Percentiles rank a stretch among this genome's conserved stretches.
These are phyloP conservation scores for Drosophila colorata DNA, from an alignment of 2,888 invertebrate species.

Conservation along the genomic window DNA sequence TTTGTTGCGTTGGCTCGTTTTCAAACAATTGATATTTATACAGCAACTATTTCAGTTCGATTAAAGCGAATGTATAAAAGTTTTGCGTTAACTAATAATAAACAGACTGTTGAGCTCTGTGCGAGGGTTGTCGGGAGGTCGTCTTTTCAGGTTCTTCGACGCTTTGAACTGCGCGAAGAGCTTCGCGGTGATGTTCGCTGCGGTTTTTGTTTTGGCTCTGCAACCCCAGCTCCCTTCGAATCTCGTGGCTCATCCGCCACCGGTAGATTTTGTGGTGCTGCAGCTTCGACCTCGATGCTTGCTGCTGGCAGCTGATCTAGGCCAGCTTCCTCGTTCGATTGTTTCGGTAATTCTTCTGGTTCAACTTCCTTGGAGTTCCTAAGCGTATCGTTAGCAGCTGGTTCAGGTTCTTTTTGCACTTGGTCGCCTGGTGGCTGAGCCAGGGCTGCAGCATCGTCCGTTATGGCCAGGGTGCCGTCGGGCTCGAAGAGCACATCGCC, in stretches of 20 bases:
- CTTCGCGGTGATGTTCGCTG: background rate
- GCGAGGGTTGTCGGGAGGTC: background rate
- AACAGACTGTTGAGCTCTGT: constrained; percentile 18
- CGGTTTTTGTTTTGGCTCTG: background rate
- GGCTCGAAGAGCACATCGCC: constrained; percentile 38
- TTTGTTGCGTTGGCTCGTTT: constrained; percentile 50
- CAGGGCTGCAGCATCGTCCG: background rate
- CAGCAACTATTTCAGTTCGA: constrained; percentile 53
- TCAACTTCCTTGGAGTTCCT: background rate
- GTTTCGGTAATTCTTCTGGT: too few species aligned
- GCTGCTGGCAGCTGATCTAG: background rate
- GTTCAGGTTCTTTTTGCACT: background rate
- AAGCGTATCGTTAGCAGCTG: background rate
- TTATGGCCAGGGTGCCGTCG: constrained; percentile 48
- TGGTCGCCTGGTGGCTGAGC: background rate
- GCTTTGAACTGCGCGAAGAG: background rate
- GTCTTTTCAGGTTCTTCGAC: background rate
- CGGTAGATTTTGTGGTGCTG: background rate
- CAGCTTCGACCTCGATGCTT: too few species aligned
- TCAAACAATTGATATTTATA: constrained; percentile 24
- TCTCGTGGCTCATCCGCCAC: background rate
- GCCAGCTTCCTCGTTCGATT: too few species aligned
- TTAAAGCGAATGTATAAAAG: constrained; percentile 17
- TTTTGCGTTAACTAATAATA: constrained; percentile 37
- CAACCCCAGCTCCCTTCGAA: background rate